Conservation (phyloP, 2,113 vertebrate genomes). For the Chaetorhynchus papuensis region DNA sequence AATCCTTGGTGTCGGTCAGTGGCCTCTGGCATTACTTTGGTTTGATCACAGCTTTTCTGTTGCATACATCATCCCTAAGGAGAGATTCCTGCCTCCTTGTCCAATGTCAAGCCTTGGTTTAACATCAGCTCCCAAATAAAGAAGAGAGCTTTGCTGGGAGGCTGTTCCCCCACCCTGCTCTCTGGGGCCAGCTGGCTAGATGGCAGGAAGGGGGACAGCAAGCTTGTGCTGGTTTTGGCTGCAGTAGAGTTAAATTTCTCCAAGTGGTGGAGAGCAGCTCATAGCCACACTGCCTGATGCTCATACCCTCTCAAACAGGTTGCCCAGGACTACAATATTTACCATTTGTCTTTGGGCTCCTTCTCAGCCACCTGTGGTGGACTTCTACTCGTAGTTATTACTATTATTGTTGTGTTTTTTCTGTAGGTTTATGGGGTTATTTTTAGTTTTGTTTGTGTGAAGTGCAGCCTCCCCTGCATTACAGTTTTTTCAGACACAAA, state of each 20-base stretch:
- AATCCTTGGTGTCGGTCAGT: background rate
- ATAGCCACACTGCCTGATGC: background rate
- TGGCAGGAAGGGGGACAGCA: rapidly evolving
- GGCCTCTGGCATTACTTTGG: background rate
- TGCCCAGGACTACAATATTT: background rate
- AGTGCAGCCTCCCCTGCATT: background rate
- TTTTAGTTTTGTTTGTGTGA: background rate
- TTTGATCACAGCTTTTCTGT: background rate
- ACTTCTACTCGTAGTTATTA: background rate
- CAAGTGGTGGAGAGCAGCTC: background rate
- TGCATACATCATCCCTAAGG: background rate
- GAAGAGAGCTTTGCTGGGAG: background rate
- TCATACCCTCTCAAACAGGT: background rate
- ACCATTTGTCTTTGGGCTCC: background rate
- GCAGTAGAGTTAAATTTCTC: background rate
- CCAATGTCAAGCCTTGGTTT: background rate
- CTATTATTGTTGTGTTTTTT: background rate
- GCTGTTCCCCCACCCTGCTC: rapidly evolving
- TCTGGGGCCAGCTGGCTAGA: background rate
- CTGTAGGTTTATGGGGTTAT: background rate
- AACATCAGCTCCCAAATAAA: background rate
- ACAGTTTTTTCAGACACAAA: background rate
- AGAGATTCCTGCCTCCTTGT: background rate
- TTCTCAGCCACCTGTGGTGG: background rate
- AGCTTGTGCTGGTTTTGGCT: background rate